Conservation (phyloP, 2,113 vertebrate species). For the Pluvialis apricaria region DNA sequence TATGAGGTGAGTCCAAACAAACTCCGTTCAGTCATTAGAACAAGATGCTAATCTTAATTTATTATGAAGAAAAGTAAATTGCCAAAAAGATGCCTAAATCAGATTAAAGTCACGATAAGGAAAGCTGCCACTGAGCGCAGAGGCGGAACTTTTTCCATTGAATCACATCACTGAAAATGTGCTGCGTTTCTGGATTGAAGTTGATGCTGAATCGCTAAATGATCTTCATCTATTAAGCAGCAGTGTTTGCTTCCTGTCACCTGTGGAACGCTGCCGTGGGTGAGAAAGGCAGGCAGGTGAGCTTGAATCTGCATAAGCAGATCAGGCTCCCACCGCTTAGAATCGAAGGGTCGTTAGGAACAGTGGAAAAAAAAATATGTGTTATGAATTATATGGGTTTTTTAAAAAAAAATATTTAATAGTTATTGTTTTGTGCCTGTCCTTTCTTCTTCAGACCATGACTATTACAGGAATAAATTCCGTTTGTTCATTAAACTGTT, state of each 20-base stretch:
- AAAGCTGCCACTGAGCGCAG: background rate
- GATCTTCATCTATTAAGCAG: background rate
- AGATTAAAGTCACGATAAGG: background rate
- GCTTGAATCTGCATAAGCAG: background rate
- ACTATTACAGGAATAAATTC: too few relatives aligned
- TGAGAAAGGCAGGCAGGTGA: background rate
- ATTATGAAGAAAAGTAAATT: background rate
- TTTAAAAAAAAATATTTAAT: background rate
- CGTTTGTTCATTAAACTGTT: background rate
- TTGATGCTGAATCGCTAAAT: background rate
- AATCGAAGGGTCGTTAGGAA: accelerated
- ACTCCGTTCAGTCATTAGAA: background rate
- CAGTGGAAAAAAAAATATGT: accelerated
- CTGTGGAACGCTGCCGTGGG: background rate
- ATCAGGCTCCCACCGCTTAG: background rate
- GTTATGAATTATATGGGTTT: background rate
- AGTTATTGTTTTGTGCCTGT: accelerated
- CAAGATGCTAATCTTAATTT: constrained; percentile 37
- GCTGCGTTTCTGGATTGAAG: background rate
- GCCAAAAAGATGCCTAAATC: background rate
- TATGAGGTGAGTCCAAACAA: background rate
- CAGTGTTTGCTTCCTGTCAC: background rate
- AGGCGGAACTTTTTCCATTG: background rate
- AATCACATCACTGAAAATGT: background rate
- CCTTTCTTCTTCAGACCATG: background rate